Base-by-base conservation (phyloP, 2,888 invertebrate species). In the Hemaris fuciformis region DNA sequence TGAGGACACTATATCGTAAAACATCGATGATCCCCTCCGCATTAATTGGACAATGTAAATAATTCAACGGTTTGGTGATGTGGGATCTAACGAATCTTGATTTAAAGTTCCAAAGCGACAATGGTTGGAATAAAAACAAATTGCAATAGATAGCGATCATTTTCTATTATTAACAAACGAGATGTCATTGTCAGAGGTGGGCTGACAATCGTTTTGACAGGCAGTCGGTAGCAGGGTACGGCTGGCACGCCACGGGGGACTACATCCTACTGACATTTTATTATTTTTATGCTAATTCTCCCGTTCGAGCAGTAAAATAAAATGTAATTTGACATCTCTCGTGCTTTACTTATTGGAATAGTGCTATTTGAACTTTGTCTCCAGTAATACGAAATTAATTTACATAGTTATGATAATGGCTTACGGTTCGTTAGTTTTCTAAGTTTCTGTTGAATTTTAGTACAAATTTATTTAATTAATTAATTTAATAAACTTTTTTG, bases 211-310 rank as follows among this genome's bases (percentile, higher is more conserved):
- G 80, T 73, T 79, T 72, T 87, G 88, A 88, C 41, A 38, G 53
- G 53, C 86, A 84, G 79, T 73, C 77, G 75, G 75, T 72, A 74
- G 75, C 74, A 71, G 70, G 71, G 72, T 73, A 73, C 69, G 70
- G 71, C 75, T 66, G 66, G 57, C 72, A 73, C 77, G 75, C 81
- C 81, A 72, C 81, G 65, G 79, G 83, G 80, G 80, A 80, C 83
- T 74, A 71, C 75, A 74, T 80, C 77, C 77, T 75, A 74, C 78
- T 81, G 84, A 83, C 84, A 76, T 83, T 87, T 85, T 88, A 88
- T 87, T 88, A 89, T 88, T 88, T 88, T 88, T 87, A 88, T 88
- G 89, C 80, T 87, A 88, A 89, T 89, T 80, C 71, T 62, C 70
- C 72, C 69, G 75, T 77, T 80, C 74, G 72, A 78, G 72, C 74